Evolutionary conservation across 92 coral and sea anemone genomes (phyloP), one percentile per base, ranked within the genome.

Genomic region (Epizoanthus ramosus): DNA sequence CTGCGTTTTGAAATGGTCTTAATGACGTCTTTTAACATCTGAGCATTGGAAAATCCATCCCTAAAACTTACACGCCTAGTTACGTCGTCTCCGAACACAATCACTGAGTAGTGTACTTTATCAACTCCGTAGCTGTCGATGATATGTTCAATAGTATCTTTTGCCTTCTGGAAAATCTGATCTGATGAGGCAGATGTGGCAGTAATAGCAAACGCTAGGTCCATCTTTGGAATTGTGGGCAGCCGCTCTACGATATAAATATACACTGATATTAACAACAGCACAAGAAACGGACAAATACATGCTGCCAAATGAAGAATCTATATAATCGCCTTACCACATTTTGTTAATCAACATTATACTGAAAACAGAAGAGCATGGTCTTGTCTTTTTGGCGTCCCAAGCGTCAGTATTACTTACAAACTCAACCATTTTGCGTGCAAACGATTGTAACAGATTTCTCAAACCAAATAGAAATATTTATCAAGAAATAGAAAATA

Each of bases 131-230:
- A 93, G n/a, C 85, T 91, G 72, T 89, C 87, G 43, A 91, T 83
- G 86, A 93, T 88, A 41, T 88, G 71, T 50, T 81, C 88, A 57
- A 95, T 88, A 60, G 90, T 83, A n/a, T 93, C 89, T 85, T 95
- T 91, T 66, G 91, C 85, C 71, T 93, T 88, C 63, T 71, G 56
- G 79, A 91, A 95, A 80, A 76, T 79, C 23, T 67, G 79, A 33
- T 70, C 53, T 5, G 97, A 84, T 71, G 72, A 79, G 0, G 89
- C 25, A 31, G 85, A 92, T 23, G 97, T 85, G 19, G 95, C 95
- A 39, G 90, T 89, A 90, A 95, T 90, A 3, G 97, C 93, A 85
- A 95, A 93, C 6, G 89, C 94, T 57, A 95, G 88, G 85, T 95
- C 98, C 59, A 90, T 87, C 68, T 83, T 81, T 31, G 86, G 88